These are phyloP conservation scores for Junonia oenone DNA, from an alignment of 2,888 invertebrate species.

Conservation along the genomic window DNA sequence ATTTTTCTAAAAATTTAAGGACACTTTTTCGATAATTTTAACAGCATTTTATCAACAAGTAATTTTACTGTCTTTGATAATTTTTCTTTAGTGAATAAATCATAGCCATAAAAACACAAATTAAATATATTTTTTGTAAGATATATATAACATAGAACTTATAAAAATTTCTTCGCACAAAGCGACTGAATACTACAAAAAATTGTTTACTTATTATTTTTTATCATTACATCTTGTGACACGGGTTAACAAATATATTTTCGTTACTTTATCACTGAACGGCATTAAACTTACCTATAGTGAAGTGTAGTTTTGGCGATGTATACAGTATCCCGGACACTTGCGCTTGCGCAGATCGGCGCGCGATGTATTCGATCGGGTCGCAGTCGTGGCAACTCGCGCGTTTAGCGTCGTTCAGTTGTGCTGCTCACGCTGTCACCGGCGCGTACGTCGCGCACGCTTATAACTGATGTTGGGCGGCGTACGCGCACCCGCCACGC, in stretches of 20 bases:
- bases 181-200: no score
- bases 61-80: no score
- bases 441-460: conserved; percentile 45
- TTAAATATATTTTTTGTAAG: no score
- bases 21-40: no score
- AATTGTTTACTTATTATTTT: no score
- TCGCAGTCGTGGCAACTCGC: conserved; percentile 36
- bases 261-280: background rate
- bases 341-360: conserved; percentile 25
- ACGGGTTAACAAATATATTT: background rate
- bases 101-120: no score
- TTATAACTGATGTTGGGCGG: conserved; percentile 59
- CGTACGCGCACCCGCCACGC: conserved; percentile 55
- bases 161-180: no score
- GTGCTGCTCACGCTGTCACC: conserved; percentile 44
- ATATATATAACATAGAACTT: no score
- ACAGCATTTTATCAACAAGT: no score
- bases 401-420: conserved; percentile 43
- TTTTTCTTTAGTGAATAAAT: no score
- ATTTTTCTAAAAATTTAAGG: no score
- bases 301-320: conserved; percentile 15
- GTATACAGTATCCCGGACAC: conserved; percentile 2
- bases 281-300: conserved; percentile 22
- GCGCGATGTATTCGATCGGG: conserved; percentile 28
- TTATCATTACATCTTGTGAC: no score